Base-by-base conservation (phyloP, 2,797 vertebrate genomes). In the Phrynocephalus guinanensis region DNA sequence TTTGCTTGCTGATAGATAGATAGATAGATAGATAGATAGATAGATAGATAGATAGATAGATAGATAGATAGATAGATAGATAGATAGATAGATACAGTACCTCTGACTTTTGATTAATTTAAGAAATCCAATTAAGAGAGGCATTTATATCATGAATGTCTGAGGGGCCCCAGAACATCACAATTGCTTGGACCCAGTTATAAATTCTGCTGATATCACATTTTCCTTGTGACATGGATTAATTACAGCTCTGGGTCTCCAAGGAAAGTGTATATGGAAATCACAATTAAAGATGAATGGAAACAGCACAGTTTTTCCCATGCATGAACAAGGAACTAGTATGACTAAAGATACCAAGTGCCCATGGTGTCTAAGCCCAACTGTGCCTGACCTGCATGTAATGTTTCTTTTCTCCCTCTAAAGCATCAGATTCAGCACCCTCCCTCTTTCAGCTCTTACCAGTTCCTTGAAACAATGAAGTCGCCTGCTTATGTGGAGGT, bases 71-170 rank as follows among this genome's bases (percentile, higher is more conserved):
- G 52, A 56, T 56, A 10, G 52, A 56, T 52, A 8, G 52, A 56
- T 52, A 8, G 52, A 56, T 56, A 10, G 52, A 56, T 56, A 10
- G 8, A 11, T 56, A 10, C 1, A 44, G 38, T 44, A 44, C 38
- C 38, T 89, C 93, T 93, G 85, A 91, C 91, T 95, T 91, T 95
- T 96, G 95, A 96, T 96, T 94, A 96, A 94, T 94, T 95, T 91
- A 92, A 1, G 90, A 94, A 95, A 96, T 96, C 95, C 95, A 97
- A 95, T 97, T 97, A 97, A 93, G 94, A 93, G 94, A 95, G 91
- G 93, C 95, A 94, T 96, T 96, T 95, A 92, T 96, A 96, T 95
- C 95, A 93, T 95, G 94, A 86, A 63, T 93, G 91, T 89, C 95
- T 72, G 92, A 95, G 94, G 94, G 92, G 92, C 93, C 91, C 91